These are phyloP conservation scores for Pteronotus mesoamericanus DNA, from an alignment of 2,797 vertebrate genomes.

Conservation along the genomic window DNA sequence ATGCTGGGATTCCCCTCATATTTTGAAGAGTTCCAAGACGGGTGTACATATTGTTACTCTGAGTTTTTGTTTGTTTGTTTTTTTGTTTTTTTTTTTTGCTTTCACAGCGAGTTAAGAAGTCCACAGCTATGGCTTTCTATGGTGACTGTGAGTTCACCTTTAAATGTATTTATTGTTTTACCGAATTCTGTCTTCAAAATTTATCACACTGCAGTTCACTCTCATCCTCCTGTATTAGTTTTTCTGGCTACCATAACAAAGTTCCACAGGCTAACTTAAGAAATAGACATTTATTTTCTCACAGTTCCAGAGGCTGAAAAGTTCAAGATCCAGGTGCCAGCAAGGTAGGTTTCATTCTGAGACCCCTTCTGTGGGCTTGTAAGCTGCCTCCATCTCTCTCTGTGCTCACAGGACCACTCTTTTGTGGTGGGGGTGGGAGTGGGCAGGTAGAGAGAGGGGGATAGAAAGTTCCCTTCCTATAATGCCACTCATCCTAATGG, in stretches of 20 bases:
- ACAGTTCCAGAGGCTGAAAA: neutral
- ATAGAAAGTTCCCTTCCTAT: neutral
- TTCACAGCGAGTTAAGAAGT: neutral
- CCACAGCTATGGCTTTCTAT: neutral
- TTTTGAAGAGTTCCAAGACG: neutral
- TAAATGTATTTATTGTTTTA: neutral
- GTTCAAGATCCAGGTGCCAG: neutral
- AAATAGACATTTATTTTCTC: neutral
- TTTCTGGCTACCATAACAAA: neutral
- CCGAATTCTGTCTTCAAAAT: neutral
- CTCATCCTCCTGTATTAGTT: neutral
- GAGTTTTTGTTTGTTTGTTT: no score
- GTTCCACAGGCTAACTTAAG: neutral
- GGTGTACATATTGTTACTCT: neutral
- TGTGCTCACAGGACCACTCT: neutral
- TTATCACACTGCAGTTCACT: neutral
- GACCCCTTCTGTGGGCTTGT: neutral
- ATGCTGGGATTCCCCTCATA: neutral
- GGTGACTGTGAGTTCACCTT: neutral
- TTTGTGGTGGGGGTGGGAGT: neutral
- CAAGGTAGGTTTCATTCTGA: neutral
- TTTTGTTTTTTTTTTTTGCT: no score
- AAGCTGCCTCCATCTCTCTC: neutral
- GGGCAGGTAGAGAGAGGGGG: neutral
- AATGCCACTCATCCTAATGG: neutral